Base-by-base conservation (phyloP, 1,140 invertebrate genomes). In the Drosophila ananassae region DNA sequence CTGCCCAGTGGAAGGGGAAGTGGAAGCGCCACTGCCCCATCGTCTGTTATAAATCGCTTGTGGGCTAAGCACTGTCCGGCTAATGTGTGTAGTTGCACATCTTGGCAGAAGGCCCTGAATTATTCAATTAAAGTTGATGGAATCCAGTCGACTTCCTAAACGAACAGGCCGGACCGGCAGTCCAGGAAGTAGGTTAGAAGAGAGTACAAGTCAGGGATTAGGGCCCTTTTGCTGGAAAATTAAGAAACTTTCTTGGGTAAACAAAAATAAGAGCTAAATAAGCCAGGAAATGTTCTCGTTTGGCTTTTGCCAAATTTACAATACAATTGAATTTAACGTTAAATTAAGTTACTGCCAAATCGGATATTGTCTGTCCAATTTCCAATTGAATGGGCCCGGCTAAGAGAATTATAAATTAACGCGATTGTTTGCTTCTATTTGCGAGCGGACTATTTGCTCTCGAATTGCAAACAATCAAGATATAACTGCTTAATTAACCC, bases 41-140 rank as follows among this genome's bases (percentile, higher is more conserved):
- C 17, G 21, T 44, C 41, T 44, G 77, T 59, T 73, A 81, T 85
- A 84, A 84, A 84, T 84, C 77, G 81, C 62, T 85, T 73, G 56
- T 59, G 73, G 61, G 28, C 72, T 57, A 67, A 67, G 61, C 44
- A 32, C 32, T 32, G 32, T 7, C 22, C 3, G 2, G n/a, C 22
- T 69, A 69, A 69, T 69, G 67, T 69, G 41, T 69, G 44, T 57
- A 69, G 32, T 68, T 56, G 51, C 64, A 69, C 44, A 69, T 68
- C 30, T 41, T 2, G 2, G 32, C 51, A 32, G 10, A 41, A 48
- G 57, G 17, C 24, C 34, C 58, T 58, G 69, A 59, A 75, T 55
- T 71, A 69, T 57, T 39, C 67, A 69, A 69, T 69, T 68, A 69
- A 69, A 69, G 55, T 72, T 72, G 68, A 72, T 72, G 54, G 37